Evolutionary conservation across 2,797 vertebrate genomes (phyloP), one percentile per base, ranked within the genome.

Genomic region (Bradypodion pumilum): DNA sequence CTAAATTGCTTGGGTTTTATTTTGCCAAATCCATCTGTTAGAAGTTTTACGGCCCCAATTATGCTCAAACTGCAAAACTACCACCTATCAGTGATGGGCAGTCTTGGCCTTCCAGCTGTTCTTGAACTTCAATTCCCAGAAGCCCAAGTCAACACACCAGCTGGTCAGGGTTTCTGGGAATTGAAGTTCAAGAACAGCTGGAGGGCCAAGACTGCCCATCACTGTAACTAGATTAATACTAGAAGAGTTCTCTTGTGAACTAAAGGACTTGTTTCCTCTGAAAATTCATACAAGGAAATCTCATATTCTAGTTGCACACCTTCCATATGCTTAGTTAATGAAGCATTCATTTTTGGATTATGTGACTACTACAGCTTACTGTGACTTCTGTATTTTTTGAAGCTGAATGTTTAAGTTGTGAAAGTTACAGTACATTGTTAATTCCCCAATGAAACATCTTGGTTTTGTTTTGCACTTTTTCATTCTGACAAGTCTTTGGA

Each of bases 11-110:
- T 86, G 88, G 86, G 92, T 90, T 87, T 92, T 92, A 86, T 89
- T 62, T 75, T 89, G 91, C 86, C 88, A 87, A 90, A 93, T 92
- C n/a, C n/a, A n/a, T n/a, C 89, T 81, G 83, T 92, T 90, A 92
- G 90, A 91, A 92, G 90, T 90, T 82, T 82, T 90, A 87, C 72
- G 65, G 66, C 82, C 88, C 90, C 44, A 2, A 77, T 72, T 86
- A 70, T 87, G 74, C 60, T 80, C 63, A 88, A 74, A 76, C 52
- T 82, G 89, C 74, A 10, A 0, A 13, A 0, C 79, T 81, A 81
- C 84, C 85, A 83, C 87, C 1, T 81, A 32, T n/a, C n/a, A n/a
- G n/a, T n/a, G n/a, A n/a, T n/a, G n/a, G n/a, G n/a, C n/a, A n/a
- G n/a, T n/a, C n/a, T n/a, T n/a, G n/a, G n/a, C n/a, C n/a, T n/a